These are phyloP conservation scores for Menura novaehollandiae DNA, from an alignment of 2,113 vertebrate species.

Conservation along the genomic window DNA sequence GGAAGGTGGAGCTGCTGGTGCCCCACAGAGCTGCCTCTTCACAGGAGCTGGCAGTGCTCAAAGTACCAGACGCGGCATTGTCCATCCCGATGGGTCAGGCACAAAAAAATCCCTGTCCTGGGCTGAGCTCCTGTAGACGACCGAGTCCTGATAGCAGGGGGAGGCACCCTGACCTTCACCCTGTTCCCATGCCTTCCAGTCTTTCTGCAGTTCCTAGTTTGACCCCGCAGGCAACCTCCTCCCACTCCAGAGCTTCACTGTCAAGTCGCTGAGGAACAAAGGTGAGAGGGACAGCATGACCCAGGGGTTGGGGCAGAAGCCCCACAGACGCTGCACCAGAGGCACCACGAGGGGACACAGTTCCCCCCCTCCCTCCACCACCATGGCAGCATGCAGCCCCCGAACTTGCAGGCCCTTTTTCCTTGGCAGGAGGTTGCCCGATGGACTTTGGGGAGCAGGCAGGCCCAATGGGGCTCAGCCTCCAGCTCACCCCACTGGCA, in stretches of 20 bases:
- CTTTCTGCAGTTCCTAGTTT: slow-evolving; percentile 41
- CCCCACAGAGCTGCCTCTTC: background rate
- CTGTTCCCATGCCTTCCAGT: background rate
- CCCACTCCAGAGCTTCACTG: slow-evolving; percentile 89
- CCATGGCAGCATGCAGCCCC: background rate
- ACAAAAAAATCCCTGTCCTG: background rate
- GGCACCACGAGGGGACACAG: background rate
- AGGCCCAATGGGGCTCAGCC: slow-evolving; percentile 5
- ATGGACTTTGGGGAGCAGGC: background rate
- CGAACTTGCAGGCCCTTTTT: background rate
- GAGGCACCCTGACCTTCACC: background rate
- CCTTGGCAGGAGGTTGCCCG: background rate
- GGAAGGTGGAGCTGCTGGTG: background rate
- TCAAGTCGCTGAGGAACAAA: slow-evolving; percentile 83
- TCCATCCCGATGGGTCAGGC: background rate
- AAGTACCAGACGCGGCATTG: background rate
- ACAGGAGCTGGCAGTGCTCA: background rate
- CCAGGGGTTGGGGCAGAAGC: background rate
- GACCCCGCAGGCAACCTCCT: slow-evolving; percentile 63
- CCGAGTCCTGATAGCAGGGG: background rate
- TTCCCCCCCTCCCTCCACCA: background rate
- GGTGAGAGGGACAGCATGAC: slow-evolving; percentile 4
- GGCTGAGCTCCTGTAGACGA: background rate
- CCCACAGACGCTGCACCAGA: background rate
- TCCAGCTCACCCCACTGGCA: background rate